Conservation (phyloP, 2,888 invertebrate species). For the Eupeodes latifasciatus region DNA sequence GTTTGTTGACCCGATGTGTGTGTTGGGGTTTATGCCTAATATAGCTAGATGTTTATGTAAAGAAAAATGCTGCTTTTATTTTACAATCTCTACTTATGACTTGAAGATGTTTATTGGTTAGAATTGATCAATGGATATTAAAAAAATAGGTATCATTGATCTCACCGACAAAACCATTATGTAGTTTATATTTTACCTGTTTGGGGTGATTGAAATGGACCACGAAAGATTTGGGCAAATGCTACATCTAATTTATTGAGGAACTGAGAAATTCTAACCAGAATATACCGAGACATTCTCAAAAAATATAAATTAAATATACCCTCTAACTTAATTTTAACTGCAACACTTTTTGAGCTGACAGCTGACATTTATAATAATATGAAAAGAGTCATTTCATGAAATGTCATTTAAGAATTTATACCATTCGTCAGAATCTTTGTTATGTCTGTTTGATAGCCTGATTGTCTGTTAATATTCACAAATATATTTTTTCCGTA, state of each 20-base stretch:
- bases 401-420: too few species aligned
- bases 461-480: too few species aligned
- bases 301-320: background rate
- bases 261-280: slow-evolving; percentile 82
- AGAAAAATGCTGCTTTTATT: background rate
- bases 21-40: background rate
- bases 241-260: slow-evolving; percentile 84
- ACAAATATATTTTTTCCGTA: too few species aligned
- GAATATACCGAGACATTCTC: slow-evolving; percentile 80
- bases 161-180: too few species aligned
- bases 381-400: too few species aligned
- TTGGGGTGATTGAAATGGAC: slow-evolving; percentile 84
- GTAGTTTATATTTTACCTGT: slow-evolving; percentile 83
- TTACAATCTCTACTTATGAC: background rate
- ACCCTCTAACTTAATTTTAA: background rate
- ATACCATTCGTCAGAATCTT: too few species aligned
- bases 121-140: too few species aligned
- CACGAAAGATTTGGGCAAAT: slow-evolving; percentile 80
- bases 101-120: too few species aligned
- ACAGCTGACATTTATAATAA: too few species aligned
- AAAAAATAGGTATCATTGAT: too few species aligned
- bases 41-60: slow-evolving; percentile 45
- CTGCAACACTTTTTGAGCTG: background rate
- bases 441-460: too few species aligned
- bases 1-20: slow-evolving; percentile 27